Evolutionary conservation across 2,113 vertebrate genomes (phyloP), one percentile per base, ranked within the genome.

Genomic region (Callipepla californica): DNA sequence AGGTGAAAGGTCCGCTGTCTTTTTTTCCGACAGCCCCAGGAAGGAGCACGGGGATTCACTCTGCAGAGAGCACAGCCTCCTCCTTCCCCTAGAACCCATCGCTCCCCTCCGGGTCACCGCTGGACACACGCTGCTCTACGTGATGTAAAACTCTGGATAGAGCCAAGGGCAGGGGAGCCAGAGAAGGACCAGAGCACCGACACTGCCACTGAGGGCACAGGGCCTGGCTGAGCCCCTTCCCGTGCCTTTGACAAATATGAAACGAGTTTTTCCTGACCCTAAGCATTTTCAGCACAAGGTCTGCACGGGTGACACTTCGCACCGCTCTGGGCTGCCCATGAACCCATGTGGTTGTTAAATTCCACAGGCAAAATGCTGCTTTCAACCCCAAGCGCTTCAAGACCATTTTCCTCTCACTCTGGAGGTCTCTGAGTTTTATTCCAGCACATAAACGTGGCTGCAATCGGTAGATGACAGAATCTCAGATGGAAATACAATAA

Each of bases 241-340:
- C 0, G 23, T 59, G 20, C 38, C 73, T 75, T 75, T 57, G 34
- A 10, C 90, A 95, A 79, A 89, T 42, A 86, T 0, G 0, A 57
- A 96, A 96, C 83, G 17, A 95, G 92, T 94, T 96, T 95, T 95
- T 96, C 96, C 75, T 51, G 88, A 90, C 66, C 69, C 40, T 11
- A 72, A 34, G 4, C 55, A 90, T 89, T 86, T 84, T 81, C 65
- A 84, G 34, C 6, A 26, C 38, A 50, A 85, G 48, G 58, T 76
- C 72, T 66, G 34, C 7, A 13, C 0, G 3, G 72, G 38, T 19
- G 30, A 73, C 61, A 40, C 51, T 86, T 88, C 51, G 47, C 40
- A 17, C 32, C 44, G 83, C 83, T 87, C 75, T 7, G 18, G 47
- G 80, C 69, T 84, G 51, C 5, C 3, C 25, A 63, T 25, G 47